Conservation (phyloP, 1,140 invertebrate genomes). For the Papilio machaon region DNA sequence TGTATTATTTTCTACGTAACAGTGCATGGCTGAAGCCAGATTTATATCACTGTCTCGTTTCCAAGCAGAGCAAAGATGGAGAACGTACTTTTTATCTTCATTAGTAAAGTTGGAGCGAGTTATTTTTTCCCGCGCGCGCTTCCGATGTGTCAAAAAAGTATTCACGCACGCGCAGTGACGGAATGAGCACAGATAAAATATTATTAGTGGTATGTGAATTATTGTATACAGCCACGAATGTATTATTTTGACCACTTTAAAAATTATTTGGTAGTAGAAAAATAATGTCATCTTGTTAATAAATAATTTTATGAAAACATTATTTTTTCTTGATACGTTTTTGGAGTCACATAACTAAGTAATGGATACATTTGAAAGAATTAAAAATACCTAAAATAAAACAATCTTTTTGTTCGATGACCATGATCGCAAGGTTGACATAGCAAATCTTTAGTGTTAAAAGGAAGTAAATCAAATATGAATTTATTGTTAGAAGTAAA, state of each 20-base stretch:
- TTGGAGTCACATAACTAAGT: too few relatives aligned
- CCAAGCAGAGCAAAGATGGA: background rate
- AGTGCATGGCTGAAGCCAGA: background rate
- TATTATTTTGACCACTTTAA: background rate
- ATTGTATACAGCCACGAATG: background rate
- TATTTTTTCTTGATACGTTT: too few relatives aligned
- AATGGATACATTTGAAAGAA: too few relatives aligned
- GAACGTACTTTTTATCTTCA: conserved; percentile 24
- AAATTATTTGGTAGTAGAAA: background rate
- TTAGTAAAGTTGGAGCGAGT: conserved; percentile 22
- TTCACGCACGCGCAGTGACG: background rate
- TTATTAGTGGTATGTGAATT: background rate
- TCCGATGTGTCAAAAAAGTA: conserved; percentile 9
- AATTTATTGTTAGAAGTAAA: conserved; percentile 29
- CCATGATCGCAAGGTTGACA: conserved; percentile 45
- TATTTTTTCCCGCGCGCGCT: conserved; percentile 36
- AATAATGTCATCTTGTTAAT: background rate
- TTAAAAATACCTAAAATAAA: background rate
- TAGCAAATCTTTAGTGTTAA: background rate
- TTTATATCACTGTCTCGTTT: background rate
- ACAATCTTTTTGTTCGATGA: background rate
- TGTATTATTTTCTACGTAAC: background rate
- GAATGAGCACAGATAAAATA: background rate
- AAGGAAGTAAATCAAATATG: conserved; percentile 9
- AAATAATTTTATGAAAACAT: too few relatives aligned